phyloP scores from a whole-genome alignment of 2,888 invertebrate genomes.

The Didymodactylos carnosus region DNA sequence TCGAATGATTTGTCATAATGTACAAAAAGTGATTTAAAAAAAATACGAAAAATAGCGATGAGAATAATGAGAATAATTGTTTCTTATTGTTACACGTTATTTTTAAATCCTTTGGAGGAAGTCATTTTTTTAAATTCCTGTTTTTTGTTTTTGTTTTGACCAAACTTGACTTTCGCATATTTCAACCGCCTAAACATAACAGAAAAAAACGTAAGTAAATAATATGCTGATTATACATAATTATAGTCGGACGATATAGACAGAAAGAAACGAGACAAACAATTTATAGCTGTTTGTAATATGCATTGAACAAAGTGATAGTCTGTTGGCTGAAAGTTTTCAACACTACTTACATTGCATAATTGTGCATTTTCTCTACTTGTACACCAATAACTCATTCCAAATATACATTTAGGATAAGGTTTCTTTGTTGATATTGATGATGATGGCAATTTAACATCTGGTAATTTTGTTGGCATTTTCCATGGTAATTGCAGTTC shows the following conservation, averaged over 20 bases:
- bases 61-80: too few species aligned
- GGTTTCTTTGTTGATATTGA: neutral
- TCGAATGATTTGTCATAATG: too few species aligned
- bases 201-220: neutral
- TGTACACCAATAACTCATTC: neutral
- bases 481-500: neutral
- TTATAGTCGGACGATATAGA: too few species aligned
- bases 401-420: neutral
- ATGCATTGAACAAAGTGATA: too few species aligned
- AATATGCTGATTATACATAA: neutral
- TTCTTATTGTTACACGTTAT: too few species aligned
- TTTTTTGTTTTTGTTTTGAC: neutral
- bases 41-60: too few species aligned
- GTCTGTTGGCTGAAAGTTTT: too few species aligned
- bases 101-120: too few species aligned
- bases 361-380: neutral
- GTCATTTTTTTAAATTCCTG: neutral
- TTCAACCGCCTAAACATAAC: neutral
- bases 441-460: neutral
- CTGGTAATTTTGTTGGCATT: neutral
- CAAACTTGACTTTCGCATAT: neutral
- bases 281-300: too few species aligned
- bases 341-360: neutral
- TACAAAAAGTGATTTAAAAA: too few species aligned
- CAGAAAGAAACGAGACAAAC: too few species aligned